phyloP scores from a whole-genome alignment of 2,797 vertebrate genomes.

The Nothura maculosa region DNA sequence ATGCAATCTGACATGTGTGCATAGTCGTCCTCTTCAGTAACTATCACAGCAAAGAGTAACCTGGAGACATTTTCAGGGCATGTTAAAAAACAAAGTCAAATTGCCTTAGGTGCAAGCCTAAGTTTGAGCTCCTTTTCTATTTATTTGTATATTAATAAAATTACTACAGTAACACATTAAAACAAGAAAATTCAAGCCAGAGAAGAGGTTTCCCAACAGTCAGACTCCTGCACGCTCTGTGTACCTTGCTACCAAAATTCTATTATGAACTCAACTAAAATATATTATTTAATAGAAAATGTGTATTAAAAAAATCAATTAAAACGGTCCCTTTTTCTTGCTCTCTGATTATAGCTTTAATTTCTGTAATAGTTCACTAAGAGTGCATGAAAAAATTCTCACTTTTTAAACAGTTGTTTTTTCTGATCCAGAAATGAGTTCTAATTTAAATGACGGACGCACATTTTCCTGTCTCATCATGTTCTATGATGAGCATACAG shows the following conservation, averaged over 20 bases:
- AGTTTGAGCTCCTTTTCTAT: constrained; percentile 25
- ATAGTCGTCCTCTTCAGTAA: background rate
- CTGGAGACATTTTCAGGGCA: background rate
- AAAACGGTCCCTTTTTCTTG: background rate
- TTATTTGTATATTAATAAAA: background rate
- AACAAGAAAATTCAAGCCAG: background rate
- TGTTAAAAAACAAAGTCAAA: background rate
- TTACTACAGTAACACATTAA: background rate
- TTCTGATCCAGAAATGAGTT: background rate
- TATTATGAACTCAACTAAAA: background rate
- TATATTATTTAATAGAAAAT: background rate
- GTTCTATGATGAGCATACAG: background rate
- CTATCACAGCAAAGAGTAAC: background rate
- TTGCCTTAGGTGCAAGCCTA: background rate
- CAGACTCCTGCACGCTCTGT: background rate
- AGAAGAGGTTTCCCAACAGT: background rate
- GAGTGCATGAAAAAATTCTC: background rate
- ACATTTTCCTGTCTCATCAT: background rate
- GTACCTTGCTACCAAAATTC: background rate
- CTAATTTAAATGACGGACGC: background rate
- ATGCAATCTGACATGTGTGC: background rate
- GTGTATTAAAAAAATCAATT: background rate
- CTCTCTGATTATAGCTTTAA: background rate
- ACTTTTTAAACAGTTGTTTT: background rate
- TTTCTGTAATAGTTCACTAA: background rate